Evolutionary conservation across 2,797 vertebrate species (phyloP).

Genomic region (Alcedo quadribrachys): DNA sequence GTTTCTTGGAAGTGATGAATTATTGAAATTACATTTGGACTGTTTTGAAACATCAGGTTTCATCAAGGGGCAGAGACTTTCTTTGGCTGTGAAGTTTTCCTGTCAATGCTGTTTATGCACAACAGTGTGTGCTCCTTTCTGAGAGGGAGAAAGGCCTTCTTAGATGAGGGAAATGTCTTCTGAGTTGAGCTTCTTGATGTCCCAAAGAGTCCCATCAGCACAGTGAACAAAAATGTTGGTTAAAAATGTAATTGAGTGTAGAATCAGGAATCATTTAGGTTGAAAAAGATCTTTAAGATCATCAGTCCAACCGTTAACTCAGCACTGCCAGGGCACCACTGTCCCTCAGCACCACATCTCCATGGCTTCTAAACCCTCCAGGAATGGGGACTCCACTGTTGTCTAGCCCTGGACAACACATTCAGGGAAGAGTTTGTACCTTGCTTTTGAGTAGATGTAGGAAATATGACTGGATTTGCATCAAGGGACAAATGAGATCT

Average conservation of each 20-base stretch:
- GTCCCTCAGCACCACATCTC: background rate
- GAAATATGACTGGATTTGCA: background rate
- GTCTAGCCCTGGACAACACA: background rate
- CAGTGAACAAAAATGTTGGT: background rate
- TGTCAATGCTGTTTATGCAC: background rate
- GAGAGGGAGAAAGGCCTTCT: background rate
- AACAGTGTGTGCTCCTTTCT: background rate
- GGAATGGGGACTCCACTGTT: background rate
- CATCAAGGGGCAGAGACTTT: background rate
- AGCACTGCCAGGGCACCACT: too few species aligned
- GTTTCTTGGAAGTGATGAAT: background rate
- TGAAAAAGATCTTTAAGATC: background rate
- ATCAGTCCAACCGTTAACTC: background rate
- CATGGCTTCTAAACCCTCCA: background rate
- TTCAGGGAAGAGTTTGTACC: background rate
- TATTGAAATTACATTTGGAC: background rate
- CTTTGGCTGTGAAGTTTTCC: background rate
- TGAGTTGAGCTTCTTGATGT: background rate
- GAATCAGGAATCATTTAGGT: background rate
- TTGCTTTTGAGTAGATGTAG: background rate
- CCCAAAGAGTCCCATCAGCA: background rate
- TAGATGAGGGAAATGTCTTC: background rate
- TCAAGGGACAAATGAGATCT: background rate
- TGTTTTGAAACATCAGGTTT: background rate
- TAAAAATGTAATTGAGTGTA: background rate